Base-by-base conservation (phyloP, 2,797 vertebrate species). In the Crocidura indochinensis region DNA sequence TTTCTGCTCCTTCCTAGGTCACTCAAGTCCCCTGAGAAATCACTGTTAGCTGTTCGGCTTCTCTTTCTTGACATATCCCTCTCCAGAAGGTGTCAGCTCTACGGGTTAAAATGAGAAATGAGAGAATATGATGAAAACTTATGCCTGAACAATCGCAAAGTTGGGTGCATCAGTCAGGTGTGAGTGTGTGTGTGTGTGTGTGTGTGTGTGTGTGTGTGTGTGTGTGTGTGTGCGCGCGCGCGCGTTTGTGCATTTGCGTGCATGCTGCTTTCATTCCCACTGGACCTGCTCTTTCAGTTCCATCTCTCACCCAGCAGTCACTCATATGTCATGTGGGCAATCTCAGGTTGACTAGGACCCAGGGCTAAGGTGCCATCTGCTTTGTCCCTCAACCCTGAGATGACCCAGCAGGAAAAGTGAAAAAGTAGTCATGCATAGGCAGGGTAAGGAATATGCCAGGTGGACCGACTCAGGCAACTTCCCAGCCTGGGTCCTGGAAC, bases 321-420 rank as follows among this genome's bases (percentile, higher is more conserved):
- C 60, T 86, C 46, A 10, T 68, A 82, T 68, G 71, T 65, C 38
- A 92, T 56, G 53, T 76, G 60, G 85, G 47, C 64, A 91, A 78
- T 87, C 26, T 11, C 67, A 91, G 79, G 24, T 6, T 11, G 51
- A 67, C 24, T 10, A 86, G 88, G 56, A 62, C 22, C 6, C 46
- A 7, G 29, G 0, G 69, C 75, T 65, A 22, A 46, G 67, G 72
- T 6, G 26, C 53, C 84, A 82, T 27, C 29, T 53, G 82, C 49
- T 88, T 78, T 84, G 87, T 84, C 60, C 65, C 92, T 84, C 92
- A 95, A 84, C 46, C 79, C 71, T 31, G 19, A 73, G 82, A 93
- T 93, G 88, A 93, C 84, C 46, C 87, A 84, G 79, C 91, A 84
- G 89, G 92, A 31, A 31, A 65, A 77, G 79, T 51, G 85, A 72